Conservation (phyloP, 2,113 vertebrate genomes). For the Rutilus rutilus region DNA sequence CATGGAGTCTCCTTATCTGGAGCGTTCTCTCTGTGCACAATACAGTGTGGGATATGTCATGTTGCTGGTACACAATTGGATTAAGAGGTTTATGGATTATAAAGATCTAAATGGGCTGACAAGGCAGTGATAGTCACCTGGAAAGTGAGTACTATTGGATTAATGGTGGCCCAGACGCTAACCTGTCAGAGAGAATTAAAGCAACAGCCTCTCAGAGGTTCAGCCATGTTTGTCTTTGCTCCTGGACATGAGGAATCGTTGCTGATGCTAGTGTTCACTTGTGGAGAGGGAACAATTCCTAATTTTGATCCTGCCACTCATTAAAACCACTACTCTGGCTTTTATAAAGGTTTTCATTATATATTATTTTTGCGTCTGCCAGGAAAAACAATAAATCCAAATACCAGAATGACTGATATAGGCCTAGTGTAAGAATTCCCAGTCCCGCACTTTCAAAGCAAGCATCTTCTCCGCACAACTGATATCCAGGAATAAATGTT, state of each 20-base stretch:
- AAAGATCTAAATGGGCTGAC: slow-evolving; percentile 21
- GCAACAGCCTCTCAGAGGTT: not conserved
- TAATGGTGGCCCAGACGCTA: slow-evolving; percentile 11
- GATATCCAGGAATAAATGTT: not conserved
- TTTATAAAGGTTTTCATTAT: not conserved
- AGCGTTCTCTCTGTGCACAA: not conserved
- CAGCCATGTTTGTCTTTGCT: slow-evolving; percentile 4
- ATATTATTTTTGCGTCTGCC: not conserved
- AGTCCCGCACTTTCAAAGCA: not conserved
- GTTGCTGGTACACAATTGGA: not conserved
- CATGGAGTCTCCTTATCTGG: not conserved
- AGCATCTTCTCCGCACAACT: not conserved
- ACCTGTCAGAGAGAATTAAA: slow-evolving; percentile 20
- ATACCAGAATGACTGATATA: not conserved
- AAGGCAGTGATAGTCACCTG: slow-evolving; percentile 7
- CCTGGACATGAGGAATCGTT: not conserved
- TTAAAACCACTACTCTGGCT: not conserved
- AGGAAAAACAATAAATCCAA: not conserved
- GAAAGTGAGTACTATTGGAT: slow-evolving; percentile 42
- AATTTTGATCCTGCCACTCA: not conserved
- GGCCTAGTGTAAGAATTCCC: not conserved
- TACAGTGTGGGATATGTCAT: slow-evolving; percentile 8
- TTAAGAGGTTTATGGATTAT: slow-evolving; percentile 39
- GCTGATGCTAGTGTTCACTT: not conserved
- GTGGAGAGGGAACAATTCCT: not conserved